Base-by-base conservation (phyloP, 1,140 invertebrate genomes). In the Drosophila ohnishii region DNA sequence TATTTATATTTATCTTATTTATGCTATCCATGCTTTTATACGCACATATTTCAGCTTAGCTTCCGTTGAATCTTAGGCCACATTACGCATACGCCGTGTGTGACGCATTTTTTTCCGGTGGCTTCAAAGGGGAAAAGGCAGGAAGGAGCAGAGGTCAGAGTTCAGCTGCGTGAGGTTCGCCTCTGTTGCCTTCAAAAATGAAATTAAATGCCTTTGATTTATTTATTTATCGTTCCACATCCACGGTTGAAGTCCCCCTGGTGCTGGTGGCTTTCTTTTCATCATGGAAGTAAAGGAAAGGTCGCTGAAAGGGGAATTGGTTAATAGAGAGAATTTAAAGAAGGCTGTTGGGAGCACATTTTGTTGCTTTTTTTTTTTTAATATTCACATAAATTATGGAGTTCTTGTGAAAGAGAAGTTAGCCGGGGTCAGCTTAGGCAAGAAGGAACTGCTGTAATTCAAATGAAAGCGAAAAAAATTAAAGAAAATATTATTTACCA, bases 131-230 rank as follows among this genome's bases (percentile, higher is more conserved):
- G 19, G 16, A 9, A n/a, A 25, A 28, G 5, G 19, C 4, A n/a
- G 28, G 14, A 6, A 5, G n/a, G 32, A n/a, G 13, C 19, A 4
- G 45, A 14, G 42, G 35, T 48, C 67, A 58, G n/a, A 48, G 50
- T 58, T 57, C 39, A 40, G 72, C 45, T 75, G 70, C 25, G 39
- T 61, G 34, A 25, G 57, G 35, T 63, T 51, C 42, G 32, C 44
- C 59, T 60, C 40, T 48, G 51, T 59, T 71, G 65, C 59, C 77
- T 71, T 56, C 58, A 60, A 79, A 86, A 34, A 87, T 72, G 42
- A 87, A 86, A 87, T 86, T 73, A 87, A 86, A 87, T 79, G 71
- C 58, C 64, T 87, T 86, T 86, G 83, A 86, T 82, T 86, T 86
- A 86, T 86, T 81, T 84, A 74, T 78, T 75, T 82, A 70, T 81